Evolutionary conservation across 92 coral and sea anemone genomes (phyloP).

Genomic region (Pocillopora grandis): DNA sequence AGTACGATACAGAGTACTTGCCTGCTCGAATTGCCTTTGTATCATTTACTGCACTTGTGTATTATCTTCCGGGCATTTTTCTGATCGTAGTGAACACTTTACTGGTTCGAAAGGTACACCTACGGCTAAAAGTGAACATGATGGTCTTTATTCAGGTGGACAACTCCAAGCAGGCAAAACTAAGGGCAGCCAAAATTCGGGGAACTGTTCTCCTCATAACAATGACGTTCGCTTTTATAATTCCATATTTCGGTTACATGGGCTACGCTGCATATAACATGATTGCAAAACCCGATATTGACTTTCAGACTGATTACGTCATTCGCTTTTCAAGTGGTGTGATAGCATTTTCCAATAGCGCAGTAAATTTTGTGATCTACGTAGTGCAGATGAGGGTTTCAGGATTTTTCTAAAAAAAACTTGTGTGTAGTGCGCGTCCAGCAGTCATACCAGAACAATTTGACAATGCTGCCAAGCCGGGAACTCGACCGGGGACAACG

Average conservation of each 20-base stretch:
- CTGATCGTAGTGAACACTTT: background rate
- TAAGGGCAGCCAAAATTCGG: slow-evolving; percentile 7
- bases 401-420: background rate
- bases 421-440: background rate
- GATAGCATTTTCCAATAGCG: slow-evolving; percentile 1
- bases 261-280: background rate
- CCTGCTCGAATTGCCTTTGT: slow-evolving; percentile 12
- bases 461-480: no score
- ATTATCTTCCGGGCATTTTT: slow-evolving; percentile 1
- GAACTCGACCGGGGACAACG: background rate
- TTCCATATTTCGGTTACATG: background rate
- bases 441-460: background rate
- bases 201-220: background rate
- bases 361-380: background rate
- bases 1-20: slow-evolving; percentile 8
- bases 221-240: background rate
- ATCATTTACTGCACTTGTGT: background rate
- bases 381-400: slow-evolving; percentile 7
- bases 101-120: background rate
- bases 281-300: slow-evolving; percentile 7
- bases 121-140: background rate
- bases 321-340: background rate
- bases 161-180: background rate
- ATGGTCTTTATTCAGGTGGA: background rate
- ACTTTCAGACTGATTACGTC: background rate